Conservation (phyloP, 2,113 vertebrate species). For the Tringa solitaria region DNA sequence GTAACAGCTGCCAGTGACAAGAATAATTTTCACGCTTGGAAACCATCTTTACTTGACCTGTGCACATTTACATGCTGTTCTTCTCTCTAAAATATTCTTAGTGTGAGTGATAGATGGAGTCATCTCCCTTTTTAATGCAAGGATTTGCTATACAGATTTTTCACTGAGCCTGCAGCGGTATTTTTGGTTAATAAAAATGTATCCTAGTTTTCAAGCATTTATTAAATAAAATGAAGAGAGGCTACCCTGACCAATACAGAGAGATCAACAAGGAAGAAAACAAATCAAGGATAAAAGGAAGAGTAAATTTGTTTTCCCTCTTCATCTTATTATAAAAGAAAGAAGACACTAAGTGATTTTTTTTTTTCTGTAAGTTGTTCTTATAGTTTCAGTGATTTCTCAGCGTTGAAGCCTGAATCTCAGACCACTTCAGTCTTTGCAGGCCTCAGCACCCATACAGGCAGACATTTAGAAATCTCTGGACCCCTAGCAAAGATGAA, state of each 20-base stretch:
- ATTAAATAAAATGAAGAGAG: neutral
- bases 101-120: neutral
- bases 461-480: neutral
- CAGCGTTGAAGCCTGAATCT: neutral
- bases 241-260: neutral
- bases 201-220: neutral
- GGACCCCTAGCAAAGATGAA: neutral
- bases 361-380: neutral
- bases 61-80: neutral
- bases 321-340: neutral
- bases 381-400: neutral
- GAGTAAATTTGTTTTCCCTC: neutral
- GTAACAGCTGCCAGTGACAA: conserved; percentile 30
- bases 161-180: neutral
- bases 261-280: neutral
- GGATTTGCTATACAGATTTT: neutral
- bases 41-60: conserved; percentile 43
- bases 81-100: neutral
- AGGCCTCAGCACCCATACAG: neutral
- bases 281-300: neutral
- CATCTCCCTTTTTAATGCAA: neutral
- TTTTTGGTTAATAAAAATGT: neutral
- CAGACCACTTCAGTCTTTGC: neutral
- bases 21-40: conserved; percentile 45
- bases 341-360: neutral